Evolutionary conservation across 2,888 invertebrate genomes (phyloP).

Genomic region (Troilus luridus): DNA sequence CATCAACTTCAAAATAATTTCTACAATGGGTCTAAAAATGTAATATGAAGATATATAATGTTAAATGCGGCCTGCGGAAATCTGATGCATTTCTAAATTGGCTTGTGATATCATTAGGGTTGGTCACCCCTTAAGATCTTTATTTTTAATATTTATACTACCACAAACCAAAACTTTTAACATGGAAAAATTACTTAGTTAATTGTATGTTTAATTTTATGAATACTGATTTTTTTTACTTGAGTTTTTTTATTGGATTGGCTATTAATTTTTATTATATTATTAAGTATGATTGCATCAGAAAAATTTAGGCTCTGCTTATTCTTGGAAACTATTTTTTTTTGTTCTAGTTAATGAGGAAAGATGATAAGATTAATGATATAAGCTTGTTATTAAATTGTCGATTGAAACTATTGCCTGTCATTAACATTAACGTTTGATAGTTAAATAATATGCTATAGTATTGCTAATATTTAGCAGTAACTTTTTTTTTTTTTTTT

Average conservation of each 20-base stretch:
- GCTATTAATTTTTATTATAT: conserved; percentile 30
- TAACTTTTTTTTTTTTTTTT: conserved; percentile 36
- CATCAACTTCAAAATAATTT: no score
- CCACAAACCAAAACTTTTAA: not conserved
- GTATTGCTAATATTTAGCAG: conserved; percentile 55
- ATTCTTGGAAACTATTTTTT: not conserved
- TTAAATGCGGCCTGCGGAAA: no score
- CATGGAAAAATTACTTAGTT: not conserved
- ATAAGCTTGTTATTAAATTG: conserved; percentile 25
- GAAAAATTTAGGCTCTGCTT: conserved; percentile 35
- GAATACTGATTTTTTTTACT: not conserved
- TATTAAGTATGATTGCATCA: not conserved
- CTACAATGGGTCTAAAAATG: no score
- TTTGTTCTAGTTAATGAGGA: conserved; percentile 19
- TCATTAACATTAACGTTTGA: conserved; percentile 43
- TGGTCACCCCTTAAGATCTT: not conserved
- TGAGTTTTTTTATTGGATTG: not conserved
- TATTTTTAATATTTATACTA: not conserved
- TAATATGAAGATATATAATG: no score
- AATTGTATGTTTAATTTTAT: not conserved
- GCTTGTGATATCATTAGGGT: no score
- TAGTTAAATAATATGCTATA: conserved; percentile 48
- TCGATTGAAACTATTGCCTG: conserved; percentile 44
- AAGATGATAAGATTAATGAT: not conserved
- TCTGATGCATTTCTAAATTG: no score